Base-by-base conservation (phyloP, 2,113 vertebrate genomes). In the Python bivittatus region DNA sequence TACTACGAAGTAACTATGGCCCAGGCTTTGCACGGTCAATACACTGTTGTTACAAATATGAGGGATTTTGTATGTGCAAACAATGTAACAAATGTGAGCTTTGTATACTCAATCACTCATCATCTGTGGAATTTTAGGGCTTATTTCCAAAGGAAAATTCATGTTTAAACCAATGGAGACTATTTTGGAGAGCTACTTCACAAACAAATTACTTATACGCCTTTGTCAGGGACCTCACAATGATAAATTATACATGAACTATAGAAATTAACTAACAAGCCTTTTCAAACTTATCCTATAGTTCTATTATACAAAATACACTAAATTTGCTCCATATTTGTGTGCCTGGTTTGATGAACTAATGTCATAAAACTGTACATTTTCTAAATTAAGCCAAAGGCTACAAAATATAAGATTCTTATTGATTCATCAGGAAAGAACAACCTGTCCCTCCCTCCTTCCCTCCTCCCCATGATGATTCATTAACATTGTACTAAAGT, bases 1-100 rank as follows among this genome's bases (percentile, higher is more conserved):
- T 48, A 2, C 92, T 93, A 91, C 58, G 92, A n/a, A 89, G 9
- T 27, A 52, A 61, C 52, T 88, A 52, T 38, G 95, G 60, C 1
- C 0, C 13, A 84, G 94, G 93, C 93, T 92, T 97, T 29, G 92
- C 90, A 92, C 94, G 13, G 3, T 94, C 90, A 79, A 8, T n/a
- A 11, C 38, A 64, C 89, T 89, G 2, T 58, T 44, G 1, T 44
- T 93, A 83, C n/a, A 91, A 92, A 94, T 92, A 91, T 17, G 3
- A 72, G 72, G 64, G 10, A 2, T 91, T 85, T 93, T 93, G 79
- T 33, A 2, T 38, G 88, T 88, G 90, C 17, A 92, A 92, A 87
- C 83, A 90, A 79, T 79, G 38, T 38, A 22, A 87, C 13, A 90
- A 95, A 90, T 83, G 52, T 84, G 17, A 53, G 68, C 0, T 3